A percentile compares a stretch with the other conserved stretches of the same genome.
Conservation (phyloP, 2,113 vertebrate genomes). For the Lichenostomus cassidix region DNA sequence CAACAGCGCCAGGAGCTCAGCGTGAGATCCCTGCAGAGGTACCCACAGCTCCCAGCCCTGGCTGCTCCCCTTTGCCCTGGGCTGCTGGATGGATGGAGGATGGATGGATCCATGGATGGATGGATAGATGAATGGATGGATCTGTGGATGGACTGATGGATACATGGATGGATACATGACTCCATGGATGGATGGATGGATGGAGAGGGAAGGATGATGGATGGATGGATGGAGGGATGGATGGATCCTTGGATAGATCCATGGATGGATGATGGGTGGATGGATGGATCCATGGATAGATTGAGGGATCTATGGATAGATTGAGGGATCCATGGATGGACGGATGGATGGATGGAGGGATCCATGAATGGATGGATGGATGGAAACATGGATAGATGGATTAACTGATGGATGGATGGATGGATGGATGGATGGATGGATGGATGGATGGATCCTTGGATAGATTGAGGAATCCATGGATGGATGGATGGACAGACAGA, state of each 20-base stretch:
- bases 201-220: background rate
- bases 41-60: fast-evolving
- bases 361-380: background rate
- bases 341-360: no score
- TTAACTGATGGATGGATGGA: background rate
- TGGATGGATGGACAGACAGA: background rate
- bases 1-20: fast-evolving
- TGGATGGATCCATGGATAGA: background rate
- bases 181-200: background rate
- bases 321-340: no score
- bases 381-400: background rate
- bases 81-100: background rate
- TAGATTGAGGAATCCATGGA: background rate
- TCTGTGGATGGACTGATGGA: no score
- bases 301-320: background rate
- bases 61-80: background rate
- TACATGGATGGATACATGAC: no score
- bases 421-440: background rate
- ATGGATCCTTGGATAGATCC: background rate
- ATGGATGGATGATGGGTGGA: background rate
- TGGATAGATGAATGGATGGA: background rate
- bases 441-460: background rate
- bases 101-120: background rate
- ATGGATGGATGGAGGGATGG: background rate
- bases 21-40: fast-evolving